Conservation (phyloP, 2,113 vertebrate genomes). For the Erinaceus europaeus region DNA sequence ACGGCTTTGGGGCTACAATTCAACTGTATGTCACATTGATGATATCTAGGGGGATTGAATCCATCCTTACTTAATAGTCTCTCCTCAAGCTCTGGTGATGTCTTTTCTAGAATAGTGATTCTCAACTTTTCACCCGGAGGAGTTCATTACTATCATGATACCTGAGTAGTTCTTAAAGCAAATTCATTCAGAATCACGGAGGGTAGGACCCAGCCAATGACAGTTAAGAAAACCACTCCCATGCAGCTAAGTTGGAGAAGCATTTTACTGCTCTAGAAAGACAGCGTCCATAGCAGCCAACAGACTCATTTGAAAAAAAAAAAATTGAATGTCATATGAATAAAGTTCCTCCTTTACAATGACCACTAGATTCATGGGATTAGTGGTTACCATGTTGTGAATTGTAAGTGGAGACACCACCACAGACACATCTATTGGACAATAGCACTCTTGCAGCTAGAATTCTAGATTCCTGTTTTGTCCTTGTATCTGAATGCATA, state of each 20-base stretch:
- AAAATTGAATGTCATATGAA: neutral
- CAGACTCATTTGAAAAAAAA: no score
- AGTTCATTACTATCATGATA: neutral
- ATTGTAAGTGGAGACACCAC: neutral
- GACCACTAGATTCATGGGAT: neutral
- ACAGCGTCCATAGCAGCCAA: no score
- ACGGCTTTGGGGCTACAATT: neutral
- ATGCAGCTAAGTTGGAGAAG: neutral
- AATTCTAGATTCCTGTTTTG: neutral
- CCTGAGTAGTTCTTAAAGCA: neutral
- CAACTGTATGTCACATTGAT: neutral
- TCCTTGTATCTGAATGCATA: neutral
- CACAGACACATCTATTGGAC: neutral
- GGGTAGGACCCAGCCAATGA: neutral
- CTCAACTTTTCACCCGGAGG: neutral
- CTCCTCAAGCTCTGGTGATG: neutral
- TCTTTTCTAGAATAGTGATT: neutral
- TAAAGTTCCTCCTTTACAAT: neutral
- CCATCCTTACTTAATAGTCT: rapidly evolving
- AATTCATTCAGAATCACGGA: neutral
- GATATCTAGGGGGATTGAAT: neutral
- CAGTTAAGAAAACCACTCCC: neutral
- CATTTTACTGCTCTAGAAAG: no score
- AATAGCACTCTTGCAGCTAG: neutral
- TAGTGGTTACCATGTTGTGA: neutral